Conservation (phyloP, 2,113 vertebrate species). For the Ginglymostoma cirratum region DNA sequence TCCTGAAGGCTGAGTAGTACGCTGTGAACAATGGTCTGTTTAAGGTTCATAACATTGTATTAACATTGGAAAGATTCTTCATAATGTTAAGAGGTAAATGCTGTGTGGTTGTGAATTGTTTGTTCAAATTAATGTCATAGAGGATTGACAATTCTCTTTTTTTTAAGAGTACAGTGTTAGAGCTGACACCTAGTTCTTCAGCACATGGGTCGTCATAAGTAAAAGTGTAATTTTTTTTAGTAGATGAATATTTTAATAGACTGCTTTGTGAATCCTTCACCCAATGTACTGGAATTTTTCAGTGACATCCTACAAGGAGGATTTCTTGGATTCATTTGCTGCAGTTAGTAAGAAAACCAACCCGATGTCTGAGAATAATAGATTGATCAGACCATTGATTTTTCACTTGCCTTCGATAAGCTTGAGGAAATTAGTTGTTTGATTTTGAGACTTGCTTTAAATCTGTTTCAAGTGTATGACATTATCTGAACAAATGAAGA, state of each 20-base stretch:
- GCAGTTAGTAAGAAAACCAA: background rate
- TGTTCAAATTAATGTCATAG: background rate
- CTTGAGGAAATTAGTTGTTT: background rate
- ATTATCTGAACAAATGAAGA: background rate
- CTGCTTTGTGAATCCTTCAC: background rate
- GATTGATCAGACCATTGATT: background rate
- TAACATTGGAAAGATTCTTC: too few relatives aligned
- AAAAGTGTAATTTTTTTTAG: background rate
- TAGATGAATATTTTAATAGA: background rate
- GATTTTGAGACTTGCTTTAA: background rate
- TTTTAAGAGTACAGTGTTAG: background rate
- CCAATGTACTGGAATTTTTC: background rate
- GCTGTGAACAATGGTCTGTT: too few relatives aligned
- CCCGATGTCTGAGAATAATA: background rate
- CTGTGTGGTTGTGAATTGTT: background rate
- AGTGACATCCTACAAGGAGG: background rate
- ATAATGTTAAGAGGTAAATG: background rate
- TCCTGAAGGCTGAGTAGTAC: too few relatives aligned
- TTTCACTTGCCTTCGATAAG: background rate
- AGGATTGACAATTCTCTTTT: background rate
- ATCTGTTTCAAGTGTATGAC: background rate
- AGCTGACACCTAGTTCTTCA: background rate
- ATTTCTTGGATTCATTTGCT: background rate
- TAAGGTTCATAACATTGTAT: too few relatives aligned
- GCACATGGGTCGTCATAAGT: background rate